phyloP scores from a whole-genome alignment of 2,797 vertebrate species.

The Sebastes iracundus region DNA sequence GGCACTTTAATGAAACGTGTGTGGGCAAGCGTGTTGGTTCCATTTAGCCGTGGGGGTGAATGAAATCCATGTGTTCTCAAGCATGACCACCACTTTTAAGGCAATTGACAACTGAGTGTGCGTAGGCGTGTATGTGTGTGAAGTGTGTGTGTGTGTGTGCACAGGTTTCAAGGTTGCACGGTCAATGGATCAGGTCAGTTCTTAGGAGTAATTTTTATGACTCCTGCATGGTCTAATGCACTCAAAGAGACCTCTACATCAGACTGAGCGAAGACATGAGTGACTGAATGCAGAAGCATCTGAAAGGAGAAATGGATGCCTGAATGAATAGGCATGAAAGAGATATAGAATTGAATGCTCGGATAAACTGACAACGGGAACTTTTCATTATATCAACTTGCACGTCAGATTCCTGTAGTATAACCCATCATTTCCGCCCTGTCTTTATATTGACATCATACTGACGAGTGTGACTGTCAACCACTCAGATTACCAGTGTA shows the following conservation, averaged over 20 bases:
- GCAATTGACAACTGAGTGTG: constrained; percentile 49
- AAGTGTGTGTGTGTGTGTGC: not conserved
- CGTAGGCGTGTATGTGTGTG: not conserved
- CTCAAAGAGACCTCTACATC: constrained; percentile 37
- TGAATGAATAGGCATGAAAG: constrained; percentile 32
- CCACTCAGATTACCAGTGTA: constrained; percentile 7
- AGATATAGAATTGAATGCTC: constrained; percentile 21
- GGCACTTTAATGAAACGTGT: constrained; percentile 67
- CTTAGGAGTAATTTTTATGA: constrained; percentile 61
- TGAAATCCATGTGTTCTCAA: constrained; percentile 66
- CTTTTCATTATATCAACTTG: constrained; percentile 27
- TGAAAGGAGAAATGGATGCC: constrained; percentile 40
- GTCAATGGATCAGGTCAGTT: constrained; percentile 61
- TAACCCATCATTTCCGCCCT: constrained; percentile 14
- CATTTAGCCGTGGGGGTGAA: constrained; percentile 65
- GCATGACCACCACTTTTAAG: constrained; percentile 72
- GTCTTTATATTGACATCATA: constrained; percentile 28
- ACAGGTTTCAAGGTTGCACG: constrained; percentile 51
- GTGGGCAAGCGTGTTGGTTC: constrained; percentile 63
- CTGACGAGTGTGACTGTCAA: constrained; percentile 11
- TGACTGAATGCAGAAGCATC: constrained; percentile 40
- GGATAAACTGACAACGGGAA: constrained; percentile 30
- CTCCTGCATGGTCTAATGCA: constrained; percentile 52
- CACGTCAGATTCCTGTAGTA: not conserved
- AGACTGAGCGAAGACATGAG: constrained; percentile 32